Percentiles rank a stretch among this genome's conserved stretches.
phyloP scores from a whole-genome alignment of 2,797 vertebrate genomes.

The Tokudaia muenninki region DNA sequence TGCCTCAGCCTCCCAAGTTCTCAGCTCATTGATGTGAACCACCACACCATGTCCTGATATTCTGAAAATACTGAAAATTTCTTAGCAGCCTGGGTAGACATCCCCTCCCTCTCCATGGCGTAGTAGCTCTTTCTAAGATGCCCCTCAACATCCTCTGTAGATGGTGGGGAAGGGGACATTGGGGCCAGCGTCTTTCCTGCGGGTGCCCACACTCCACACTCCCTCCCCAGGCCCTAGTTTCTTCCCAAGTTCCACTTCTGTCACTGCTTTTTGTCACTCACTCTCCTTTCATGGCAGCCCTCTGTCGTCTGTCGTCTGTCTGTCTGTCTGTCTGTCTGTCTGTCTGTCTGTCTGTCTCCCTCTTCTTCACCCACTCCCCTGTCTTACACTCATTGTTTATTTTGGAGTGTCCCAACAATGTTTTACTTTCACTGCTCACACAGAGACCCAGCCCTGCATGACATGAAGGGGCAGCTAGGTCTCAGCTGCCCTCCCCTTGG shows the following conservation, averaged over 20 bases:
- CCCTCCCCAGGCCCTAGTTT: neutral
- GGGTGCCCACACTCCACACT: neutral
- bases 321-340: neutral
- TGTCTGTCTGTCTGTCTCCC: neutral
- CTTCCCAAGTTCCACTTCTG: neutral
- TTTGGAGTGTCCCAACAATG: neutral
- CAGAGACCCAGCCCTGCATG: neutral
- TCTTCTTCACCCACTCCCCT: neutral
- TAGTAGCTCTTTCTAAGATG: neutral
- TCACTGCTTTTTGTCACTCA: neutral
- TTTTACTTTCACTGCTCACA: neutral
- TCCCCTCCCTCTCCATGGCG: neutral
- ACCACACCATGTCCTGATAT: neutral
- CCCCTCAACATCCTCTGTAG: fast-evolving
- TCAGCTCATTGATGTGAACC: neutral
- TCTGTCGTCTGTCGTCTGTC: neutral
- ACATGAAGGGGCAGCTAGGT: fast-evolving
- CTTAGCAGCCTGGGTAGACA: neutral
- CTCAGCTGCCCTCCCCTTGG: neutral
- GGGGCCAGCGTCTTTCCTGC: neutral
- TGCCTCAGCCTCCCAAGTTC: neutral
- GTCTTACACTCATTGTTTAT: neutral
- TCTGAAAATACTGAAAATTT: neutral
- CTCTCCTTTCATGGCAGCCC: too few relatives aligned
- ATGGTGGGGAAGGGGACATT: neutral